phyloP scores from a whole-genome alignment of 2,888 invertebrate species.

The Agriotes lineatus region DNA sequence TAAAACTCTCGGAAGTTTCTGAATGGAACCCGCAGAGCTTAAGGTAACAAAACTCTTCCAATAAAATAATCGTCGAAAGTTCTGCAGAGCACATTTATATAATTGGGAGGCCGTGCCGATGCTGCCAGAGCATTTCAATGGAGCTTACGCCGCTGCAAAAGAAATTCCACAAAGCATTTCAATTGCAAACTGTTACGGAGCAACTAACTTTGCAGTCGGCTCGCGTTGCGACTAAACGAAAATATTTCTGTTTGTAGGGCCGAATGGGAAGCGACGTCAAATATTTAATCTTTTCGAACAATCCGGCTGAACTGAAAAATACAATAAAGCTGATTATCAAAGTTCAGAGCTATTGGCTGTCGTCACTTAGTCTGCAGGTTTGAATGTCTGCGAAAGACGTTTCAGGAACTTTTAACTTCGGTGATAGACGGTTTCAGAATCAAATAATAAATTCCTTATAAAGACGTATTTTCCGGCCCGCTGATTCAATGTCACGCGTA shows the following conservation, averaged over 20 bases:
- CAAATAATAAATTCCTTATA: constrained; percentile 57
- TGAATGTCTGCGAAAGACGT: constrained; percentile 46
- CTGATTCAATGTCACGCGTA: constrained; percentile 53
- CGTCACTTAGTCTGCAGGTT: constrained; percentile 20
- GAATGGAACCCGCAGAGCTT: no score
- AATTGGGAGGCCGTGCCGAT: no score
- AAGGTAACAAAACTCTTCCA: no score
- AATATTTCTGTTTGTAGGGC: not conserved
- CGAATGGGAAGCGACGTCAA: constrained; percentile 4
- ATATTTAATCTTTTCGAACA: constrained; percentile 8
- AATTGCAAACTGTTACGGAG: not conserved
- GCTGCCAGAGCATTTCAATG: no score
- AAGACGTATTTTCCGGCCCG: constrained; percentile 54
- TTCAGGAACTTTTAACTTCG: constrained; percentile 48
- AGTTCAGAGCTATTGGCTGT: constrained; percentile 4
- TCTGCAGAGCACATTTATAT: no score
- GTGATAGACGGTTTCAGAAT: constrained; percentile 54
- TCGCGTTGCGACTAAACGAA: not conserved
- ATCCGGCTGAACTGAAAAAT: constrained; percentile 13
- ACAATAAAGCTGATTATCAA: constrained; percentile 24
- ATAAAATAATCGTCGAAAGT: no score
- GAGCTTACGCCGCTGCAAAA: no score
- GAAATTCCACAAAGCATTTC: not conserved
- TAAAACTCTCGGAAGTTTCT: no score
- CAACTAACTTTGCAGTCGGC: constrained; percentile 1